Conservation (phyloP, 1,140 invertebrate species). For the Gryllus bimaculatus region DNA sequence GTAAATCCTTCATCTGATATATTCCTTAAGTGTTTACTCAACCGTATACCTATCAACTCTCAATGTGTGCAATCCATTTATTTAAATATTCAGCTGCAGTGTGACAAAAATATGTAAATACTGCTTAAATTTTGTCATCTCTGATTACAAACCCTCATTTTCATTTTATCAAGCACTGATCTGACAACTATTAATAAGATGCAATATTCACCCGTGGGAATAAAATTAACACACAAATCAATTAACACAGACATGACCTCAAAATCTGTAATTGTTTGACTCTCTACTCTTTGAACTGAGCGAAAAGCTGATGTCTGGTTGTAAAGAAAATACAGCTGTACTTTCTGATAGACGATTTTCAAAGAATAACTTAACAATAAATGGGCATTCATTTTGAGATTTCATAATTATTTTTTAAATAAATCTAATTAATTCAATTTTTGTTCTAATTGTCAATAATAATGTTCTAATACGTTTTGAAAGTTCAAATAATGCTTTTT, state of each 20-base stretch:
- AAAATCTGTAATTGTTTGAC: background rate
- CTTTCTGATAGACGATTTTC: background rate
- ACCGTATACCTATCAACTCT: background rate
- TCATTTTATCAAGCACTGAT: background rate
- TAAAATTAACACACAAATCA: background rate
- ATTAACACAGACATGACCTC: background rate
- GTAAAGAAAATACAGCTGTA: background rate
- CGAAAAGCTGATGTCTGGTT: background rate
- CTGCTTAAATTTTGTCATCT: background rate
- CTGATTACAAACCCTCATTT: background rate
- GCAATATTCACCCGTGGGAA: background rate
- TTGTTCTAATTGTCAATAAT: too few species aligned
- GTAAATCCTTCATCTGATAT: background rate
- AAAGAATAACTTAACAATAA: background rate
- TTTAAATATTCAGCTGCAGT: slow-evolving; percentile 3
- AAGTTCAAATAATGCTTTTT: too few species aligned
- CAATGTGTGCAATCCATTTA: background rate
- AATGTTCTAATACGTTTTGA: too few species aligned
- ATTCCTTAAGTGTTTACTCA: background rate
- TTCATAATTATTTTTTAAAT: background rate
- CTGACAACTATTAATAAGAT: background rate
- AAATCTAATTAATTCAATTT: too few species aligned
- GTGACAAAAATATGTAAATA: background rate
- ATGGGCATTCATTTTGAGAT: background rate
- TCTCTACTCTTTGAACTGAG: background rate